Conservation (phyloP, 1,140 invertebrate genomes). For the Neuroterus valhalla region DNA sequence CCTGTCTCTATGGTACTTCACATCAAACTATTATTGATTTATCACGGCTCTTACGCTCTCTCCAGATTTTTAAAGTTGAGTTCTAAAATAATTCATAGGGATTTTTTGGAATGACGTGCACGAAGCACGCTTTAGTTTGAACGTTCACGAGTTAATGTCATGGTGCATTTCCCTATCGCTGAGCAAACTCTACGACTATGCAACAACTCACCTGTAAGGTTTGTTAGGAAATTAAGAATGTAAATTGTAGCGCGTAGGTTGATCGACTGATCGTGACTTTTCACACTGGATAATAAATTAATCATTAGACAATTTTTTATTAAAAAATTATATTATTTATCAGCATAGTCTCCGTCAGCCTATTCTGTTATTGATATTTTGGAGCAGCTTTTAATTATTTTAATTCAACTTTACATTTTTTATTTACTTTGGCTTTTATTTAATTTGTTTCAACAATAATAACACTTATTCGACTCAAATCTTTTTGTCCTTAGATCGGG, state of each 20-base stretch:
- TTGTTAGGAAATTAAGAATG: constrained; percentile 40
- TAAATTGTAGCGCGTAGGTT: constrained; percentile 42
- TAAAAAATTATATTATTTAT: not conserved
- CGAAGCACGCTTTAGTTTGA: no score
- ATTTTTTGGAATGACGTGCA: no score
- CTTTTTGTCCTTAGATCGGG: no score
- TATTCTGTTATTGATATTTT: no score
- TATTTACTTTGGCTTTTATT: no score
- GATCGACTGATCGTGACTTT: constrained; percentile 42
- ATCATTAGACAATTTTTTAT: not conserved
- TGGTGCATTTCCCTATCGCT: constrained; percentile 32
- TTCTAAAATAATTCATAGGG: not conserved
- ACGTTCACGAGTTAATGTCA: not conserved
- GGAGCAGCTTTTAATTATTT: no score
- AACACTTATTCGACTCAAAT: no score
- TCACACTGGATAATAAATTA: not conserved
- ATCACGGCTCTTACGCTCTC: not conserved
- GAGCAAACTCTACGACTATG: constrained; percentile 59
- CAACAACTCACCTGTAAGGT: constrained; percentile 50
- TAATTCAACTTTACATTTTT: no score
- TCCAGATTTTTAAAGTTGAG: not conserved
- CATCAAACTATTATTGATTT: constrained; percentile 9
- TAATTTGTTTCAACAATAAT: no score
- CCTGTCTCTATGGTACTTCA: not conserved
- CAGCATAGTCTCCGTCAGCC: no score